These are phyloP conservation scores for Hemicrepidius hirtus DNA, from an alignment of 2,888 invertebrate species.

Conservation along the genomic window DNA sequence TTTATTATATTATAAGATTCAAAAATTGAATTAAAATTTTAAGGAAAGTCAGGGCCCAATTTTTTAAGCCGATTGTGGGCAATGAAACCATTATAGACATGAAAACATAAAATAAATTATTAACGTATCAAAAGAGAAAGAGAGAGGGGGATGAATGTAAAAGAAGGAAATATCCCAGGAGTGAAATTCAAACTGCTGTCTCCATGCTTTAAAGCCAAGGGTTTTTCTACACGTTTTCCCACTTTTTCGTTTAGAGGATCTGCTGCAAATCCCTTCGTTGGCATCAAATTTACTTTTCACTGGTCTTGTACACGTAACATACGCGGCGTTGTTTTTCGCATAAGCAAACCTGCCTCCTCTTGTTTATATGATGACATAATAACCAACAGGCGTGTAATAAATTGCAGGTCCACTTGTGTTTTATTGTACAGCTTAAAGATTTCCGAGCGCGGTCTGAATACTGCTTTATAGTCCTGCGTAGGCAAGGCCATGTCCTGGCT, in stretches of 20 bases:
- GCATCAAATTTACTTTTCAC: slow-evolving; percentile 28
- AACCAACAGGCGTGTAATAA: slow-evolving; percentile 42
- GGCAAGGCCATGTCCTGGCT: slow-evolving; percentile 35
- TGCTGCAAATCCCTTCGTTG: slow-evolving; percentile 17
- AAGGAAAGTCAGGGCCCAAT: too few species aligned
- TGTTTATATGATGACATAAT: slow-evolving; percentile 43
- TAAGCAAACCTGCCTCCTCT: slow-evolving; percentile 25
- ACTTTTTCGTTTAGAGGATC: slow-evolving; percentile 23
- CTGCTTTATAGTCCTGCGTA: slow-evolving; percentile 35
- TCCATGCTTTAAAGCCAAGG: neutral
- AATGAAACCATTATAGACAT: slow-evolving; percentile 6
- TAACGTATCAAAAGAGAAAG: slow-evolving; percentile 1
- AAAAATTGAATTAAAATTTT: neutral
- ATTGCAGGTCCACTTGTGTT: slow-evolving; percentile 45
- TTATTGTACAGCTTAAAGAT: slow-evolving; percentile 44
- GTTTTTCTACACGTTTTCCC: slow-evolving; percentile 24
- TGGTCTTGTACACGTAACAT: slow-evolving; percentile 16
- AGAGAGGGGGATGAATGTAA: neutral
- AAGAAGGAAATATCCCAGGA: slow-evolving; percentile 23
- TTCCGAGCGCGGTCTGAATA: slow-evolving; percentile 15
- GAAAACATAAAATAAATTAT: slow-evolving; percentile 20
- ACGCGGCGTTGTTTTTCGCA: slow-evolving; percentile 27
- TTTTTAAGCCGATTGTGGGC: slow-evolving; percentile 9
- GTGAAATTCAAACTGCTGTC: slow-evolving; percentile 20
- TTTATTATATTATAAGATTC: neutral